Base-by-base conservation (phyloP, 1,140 invertebrate genomes). In the Penaeus japonicus region DNA sequence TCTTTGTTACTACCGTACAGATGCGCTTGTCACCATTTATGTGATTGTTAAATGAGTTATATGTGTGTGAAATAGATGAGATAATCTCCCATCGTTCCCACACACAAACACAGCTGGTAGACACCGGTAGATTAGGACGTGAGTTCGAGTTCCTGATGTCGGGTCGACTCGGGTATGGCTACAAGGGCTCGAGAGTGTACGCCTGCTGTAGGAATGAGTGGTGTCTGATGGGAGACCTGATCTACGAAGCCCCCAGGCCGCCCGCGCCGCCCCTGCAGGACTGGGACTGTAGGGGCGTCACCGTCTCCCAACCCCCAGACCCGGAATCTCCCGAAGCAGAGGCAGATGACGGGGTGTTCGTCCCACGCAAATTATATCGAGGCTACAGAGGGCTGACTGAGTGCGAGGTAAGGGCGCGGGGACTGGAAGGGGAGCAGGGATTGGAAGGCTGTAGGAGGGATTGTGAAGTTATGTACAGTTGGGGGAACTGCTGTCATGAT, bases 131-230 rank as follows among this genome's bases (percentile, higher is more conserved):
- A n/a, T 24, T 83, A 24, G 87, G 80, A 2, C 22, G 22, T 3
- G 87, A 83, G 70, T 88, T 88, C 54, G 70, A 77, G n/a, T 47
- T 35, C 20, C 55, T 88, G 22, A 53, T 83, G 53, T 84, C 87
- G 53, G 87, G 87, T 7, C 47, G 27, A 22, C 7, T 59, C 3
- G 80, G 87, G 0, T 88, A 55, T 35, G 87, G 87, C n/a, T 88
- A 88, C 80, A 70, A 83, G 53, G 87, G 87, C 0, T 88, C 87
- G 0, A 62, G 87, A n/a, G 87, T 88, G 54, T 88, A 83, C 32
- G 87, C 87, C 87, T 73, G 62, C 53, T 88, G 87, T 55, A 65
- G 62, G 80, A 75, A 88, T 53, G 80, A 88, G 80, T 88, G 87
- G 87, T 75, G 59, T 17, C 53, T 88, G 15, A 24, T 88, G 87